Evolutionary conservation across 2,888 invertebrate species (phyloP), one percentile per base, ranked within the genome.

Genomic region (Leucoma salicis): DNA sequence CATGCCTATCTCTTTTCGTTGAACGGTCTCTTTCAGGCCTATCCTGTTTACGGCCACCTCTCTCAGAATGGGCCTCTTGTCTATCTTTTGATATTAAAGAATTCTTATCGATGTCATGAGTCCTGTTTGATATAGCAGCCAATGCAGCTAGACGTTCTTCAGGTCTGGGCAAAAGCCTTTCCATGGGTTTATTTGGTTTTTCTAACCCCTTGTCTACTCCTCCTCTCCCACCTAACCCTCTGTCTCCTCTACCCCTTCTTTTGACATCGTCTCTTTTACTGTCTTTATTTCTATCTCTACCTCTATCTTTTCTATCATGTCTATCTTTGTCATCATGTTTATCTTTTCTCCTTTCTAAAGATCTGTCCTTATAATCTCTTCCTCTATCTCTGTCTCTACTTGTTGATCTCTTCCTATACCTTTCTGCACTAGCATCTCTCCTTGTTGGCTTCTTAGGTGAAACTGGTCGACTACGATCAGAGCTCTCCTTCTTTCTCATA

Each of bases 281-380:
- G 48, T 88, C 94, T 39, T 92, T 63, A 35, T 56, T 91, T 49
- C 92, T 82, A 82, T 90, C 91, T 40, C 95, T 92, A 38, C 94
- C 94, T 50, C 95, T 88, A 53, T 95, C 95, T 53, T 93, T 93
- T 35, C 94, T 87, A 43, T 94, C 94, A 52, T 93, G 87, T 64
- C 91, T 81, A 57, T 92, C 92, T 67, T 91, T 90, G 33, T 91
- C 91, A 46, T 91, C 91, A 60, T 90, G 83, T 66, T 91, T 90
- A 44, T 90, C 84, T 67, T 91, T 91, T 42, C 90, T 78, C 52
- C 82, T 77, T 58, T 90, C 91, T 63, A 82, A 70, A 46, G 77
- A 91, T 63, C 74, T 85, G 61, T 87, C 90, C 68, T 85, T 91
- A 49, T 82, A 83, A 58, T 75, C 92, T 59, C 75, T 88, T 40